phyloP scores from a whole-genome alignment of 2,113 vertebrate genomes.

The Chloropsis hardwickii region DNA sequence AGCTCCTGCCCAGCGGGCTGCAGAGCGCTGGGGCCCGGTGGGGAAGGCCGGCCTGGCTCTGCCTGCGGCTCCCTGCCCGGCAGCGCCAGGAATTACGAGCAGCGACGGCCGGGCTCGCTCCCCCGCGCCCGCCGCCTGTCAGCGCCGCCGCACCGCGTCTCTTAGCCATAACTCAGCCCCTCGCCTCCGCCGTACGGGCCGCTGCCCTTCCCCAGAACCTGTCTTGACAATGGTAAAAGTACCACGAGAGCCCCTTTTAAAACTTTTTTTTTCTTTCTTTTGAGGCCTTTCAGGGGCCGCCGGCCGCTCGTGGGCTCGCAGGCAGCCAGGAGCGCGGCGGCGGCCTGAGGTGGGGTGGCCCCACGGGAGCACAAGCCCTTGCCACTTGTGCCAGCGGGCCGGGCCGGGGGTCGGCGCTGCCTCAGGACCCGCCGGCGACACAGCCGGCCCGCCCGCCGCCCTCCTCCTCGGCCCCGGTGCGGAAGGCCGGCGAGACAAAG shows the following conservation, averaged over 20 bases:
- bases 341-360: neutral
- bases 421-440: neutral
- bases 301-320: neutral
- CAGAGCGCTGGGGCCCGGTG: neutral
- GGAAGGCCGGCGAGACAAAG: constrained; percentile 24
- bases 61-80: neutral
- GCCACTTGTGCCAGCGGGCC: too few species aligned
- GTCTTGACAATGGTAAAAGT: neutral
- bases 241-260: neutral
- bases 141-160: neutral
- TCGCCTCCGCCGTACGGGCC: neutral
- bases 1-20: neutral
- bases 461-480: neutral
- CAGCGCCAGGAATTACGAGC: neutral
- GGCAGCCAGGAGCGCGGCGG: neutral
- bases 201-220: neutral
- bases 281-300: neutral
- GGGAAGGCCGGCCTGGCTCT: neutral
- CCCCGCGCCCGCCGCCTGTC: neutral
- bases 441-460: neutral
- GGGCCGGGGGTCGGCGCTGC: neutral
- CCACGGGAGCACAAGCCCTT: neutral
- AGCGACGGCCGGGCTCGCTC: neutral
- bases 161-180: neutral
- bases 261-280: neutral